Evolutionary conservation across 1,140 invertebrate genomes (phyloP).

Genomic region (Leptinotarsa undecemlineata): DNA sequence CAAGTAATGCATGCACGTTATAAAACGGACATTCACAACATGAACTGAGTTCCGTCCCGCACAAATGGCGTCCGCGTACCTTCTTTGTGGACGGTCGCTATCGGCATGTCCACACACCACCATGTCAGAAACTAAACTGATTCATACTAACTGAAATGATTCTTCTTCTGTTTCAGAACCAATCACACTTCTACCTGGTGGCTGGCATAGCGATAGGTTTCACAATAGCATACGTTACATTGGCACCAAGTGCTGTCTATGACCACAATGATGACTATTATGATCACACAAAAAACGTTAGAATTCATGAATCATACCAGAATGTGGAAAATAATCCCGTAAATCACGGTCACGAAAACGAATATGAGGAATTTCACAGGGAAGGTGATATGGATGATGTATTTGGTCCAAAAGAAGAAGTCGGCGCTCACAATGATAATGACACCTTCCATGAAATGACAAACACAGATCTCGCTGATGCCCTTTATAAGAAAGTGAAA

Average conservation of each 20-base stretch:
- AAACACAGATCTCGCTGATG: constrained; percentile 69
- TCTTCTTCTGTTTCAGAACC: constrained; percentile 35
- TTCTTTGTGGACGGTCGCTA: too few species aligned
- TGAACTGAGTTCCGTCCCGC: too few species aligned
- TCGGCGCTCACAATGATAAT: constrained; percentile 45
- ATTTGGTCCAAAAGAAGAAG: constrained; percentile 58
- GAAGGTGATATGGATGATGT: constrained; percentile 60
- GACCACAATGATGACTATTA: constrained; percentile 2
- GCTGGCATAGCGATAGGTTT: constrained; percentile 54
- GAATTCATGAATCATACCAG: not conserved
- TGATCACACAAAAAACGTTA: not conserved
- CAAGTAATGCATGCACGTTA: too few species aligned
- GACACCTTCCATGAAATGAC: constrained; percentile 58
- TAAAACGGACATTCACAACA: too few species aligned
- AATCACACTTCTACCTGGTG: constrained; percentile 48
- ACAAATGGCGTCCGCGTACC: too few species aligned
- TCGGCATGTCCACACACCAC: too few species aligned
- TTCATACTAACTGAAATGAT: too few species aligned
- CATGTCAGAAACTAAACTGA: too few species aligned
- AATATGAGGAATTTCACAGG: constrained; percentile 52
- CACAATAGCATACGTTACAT: constrained; percentile 51
- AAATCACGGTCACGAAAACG: constrained; percentile 55
- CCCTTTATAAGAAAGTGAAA: constrained; percentile 72
- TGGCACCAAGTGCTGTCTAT: constrained; percentile 31
- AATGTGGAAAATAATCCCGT: not conserved